Evolutionary conservation across 2,888 invertebrate genomes (phyloP).

Genomic region (Diarsia dahlii): DNA sequence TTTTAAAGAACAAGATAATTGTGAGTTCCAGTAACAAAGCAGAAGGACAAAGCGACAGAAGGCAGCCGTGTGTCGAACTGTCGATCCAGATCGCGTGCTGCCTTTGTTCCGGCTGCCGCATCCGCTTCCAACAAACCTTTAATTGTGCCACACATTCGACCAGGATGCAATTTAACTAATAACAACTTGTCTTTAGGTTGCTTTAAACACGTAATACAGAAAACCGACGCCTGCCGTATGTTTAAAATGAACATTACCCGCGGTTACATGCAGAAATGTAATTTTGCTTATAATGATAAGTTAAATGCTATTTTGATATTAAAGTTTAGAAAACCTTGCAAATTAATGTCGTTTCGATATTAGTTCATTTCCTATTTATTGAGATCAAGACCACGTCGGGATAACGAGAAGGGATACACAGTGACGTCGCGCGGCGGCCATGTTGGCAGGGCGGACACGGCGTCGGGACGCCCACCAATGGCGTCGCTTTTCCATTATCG

Average conservation of each 20-base stretch:
- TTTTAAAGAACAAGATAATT: conserved; percentile 34
- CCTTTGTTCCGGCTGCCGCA: conserved; percentile 83
- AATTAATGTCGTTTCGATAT: conserved; percentile 13
- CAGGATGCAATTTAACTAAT: conserved; percentile 84
- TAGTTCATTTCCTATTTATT: background rate
- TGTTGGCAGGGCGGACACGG: conserved; percentile 81
- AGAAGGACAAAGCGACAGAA: conserved; percentile 78
- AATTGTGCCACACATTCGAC: conserved; percentile 80
- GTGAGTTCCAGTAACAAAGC: conserved; percentile 41
- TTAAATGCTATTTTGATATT: background rate
- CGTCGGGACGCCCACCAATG: conserved; percentile 82
- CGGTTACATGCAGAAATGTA: conserved; percentile 23
- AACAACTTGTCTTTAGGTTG: conserved; percentile 71
- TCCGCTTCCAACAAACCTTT: conserved; percentile 82
- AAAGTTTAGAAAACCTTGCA: background rate
- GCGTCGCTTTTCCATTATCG: conserved; percentile 82
- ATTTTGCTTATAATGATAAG: conserved; percentile 2
- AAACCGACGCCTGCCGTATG: conserved; percentile 77
- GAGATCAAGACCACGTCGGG: conserved; percentile 7
- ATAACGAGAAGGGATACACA: conserved; percentile 35
- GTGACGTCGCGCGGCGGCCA: conserved; percentile 80
- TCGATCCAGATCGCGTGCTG: conserved; percentile 83
- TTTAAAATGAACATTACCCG: conserved; percentile 43
- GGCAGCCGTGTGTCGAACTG: conserved; percentile 79
- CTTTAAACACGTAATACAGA: conserved; percentile 59